Base-by-base conservation (phyloP, 2,797 vertebrate genomes). In the Sebastolobus alascanus region DNA sequence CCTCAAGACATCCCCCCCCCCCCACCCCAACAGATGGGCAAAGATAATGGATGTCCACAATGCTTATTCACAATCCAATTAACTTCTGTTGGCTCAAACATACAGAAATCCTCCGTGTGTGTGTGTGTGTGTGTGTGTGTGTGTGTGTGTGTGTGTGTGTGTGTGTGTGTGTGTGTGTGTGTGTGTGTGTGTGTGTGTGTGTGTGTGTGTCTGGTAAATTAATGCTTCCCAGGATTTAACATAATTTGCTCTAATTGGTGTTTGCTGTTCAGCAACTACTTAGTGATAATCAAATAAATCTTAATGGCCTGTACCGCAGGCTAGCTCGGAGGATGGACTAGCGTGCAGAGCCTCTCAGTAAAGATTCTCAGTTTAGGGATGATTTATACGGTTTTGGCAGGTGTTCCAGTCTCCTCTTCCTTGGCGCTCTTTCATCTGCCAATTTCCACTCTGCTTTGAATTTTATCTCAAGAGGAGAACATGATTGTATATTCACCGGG, bases 61-160 rank as follows among this genome's bases (percentile, higher is more conserved):
- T 80, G 79, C 71, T 87, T 84, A 77, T 27, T 84, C 86, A 80
- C 85, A 87, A 89, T 90, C 85, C 84, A 90, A 88, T 91, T 88
- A 90, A 78, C 58, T 81, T 68, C 22, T 72, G 61, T 73, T 86
- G 86, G 79, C 59, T 67, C 75, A 70, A 58, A 79, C 37, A n/a
- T 14, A 50, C 78, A 73, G 27, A 80, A 58, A 73, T 68, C 56
- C 54, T 68, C 38, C 12, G 16, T 35, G 22, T 55, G 13, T 14
- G 10, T 38, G 4, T 14, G 40, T 16, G 40, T 16, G 40, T 73
- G 38, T 50, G 68, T 68, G 64, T 52, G 75, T 56, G 69, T 37
- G 56, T 65, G 75, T 29, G 25, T 67, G 25, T 63, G 64, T 18
- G 33, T 58, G 55, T 77, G 65, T 10, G 25, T 40, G 31, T 60